A percentile compares a stretch with the other conserved stretches of the same genome.
Conservation (phyloP, 2,888 invertebrate species). For the Epirrita christyi region DNA sequence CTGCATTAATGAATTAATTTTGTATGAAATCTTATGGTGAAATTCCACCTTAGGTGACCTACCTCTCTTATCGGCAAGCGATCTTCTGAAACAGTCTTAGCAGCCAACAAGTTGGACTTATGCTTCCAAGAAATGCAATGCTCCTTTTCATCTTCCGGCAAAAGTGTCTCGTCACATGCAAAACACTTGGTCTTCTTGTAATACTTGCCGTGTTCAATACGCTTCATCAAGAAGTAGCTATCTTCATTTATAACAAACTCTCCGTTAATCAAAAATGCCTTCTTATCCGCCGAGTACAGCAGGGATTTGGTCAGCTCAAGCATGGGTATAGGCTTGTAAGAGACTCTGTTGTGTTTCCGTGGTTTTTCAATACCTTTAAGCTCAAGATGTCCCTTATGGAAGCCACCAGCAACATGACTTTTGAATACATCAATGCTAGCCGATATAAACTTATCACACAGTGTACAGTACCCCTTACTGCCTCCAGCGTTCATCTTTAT, state of each 20-base stretch:
- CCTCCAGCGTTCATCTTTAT: constrained; percentile 62
- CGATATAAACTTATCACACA: constrained; percentile 56
- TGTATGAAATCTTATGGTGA: no score
- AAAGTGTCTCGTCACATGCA: constrained; percentile 50
- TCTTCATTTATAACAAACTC: constrained; percentile 47
- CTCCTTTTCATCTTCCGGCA: constrained; percentile 37
- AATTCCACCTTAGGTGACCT: constrained; percentile 26
- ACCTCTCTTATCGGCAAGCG: constrained; percentile 63
- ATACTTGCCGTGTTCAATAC: constrained; percentile 40
- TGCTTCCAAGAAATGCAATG: constrained; percentile 54
- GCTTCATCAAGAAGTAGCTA: constrained; percentile 49
- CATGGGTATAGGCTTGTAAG: constrained; percentile 8
- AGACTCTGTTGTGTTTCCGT: constrained; percentile 36
- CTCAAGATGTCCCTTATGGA: constrained; percentile 56
- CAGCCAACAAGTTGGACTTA: constrained; percentile 44
- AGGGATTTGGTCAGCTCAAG: constrained; percentile 21
- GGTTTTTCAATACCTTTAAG: constrained; percentile 45
- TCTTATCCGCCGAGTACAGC: constrained; percentile 17
- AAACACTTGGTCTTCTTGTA: constrained; percentile 53
- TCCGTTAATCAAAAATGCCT: constrained; percentile 16
- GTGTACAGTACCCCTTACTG: constrained; percentile 55
- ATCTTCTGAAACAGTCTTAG: constrained; percentile 40
- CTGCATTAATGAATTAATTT: no score
- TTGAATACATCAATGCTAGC: constrained; percentile 50
- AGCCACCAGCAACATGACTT: constrained; percentile 52